These are phyloP conservation scores for Panzeria rudis DNA, from an alignment of 2,888 invertebrate species.

Conservation along the genomic window DNA sequence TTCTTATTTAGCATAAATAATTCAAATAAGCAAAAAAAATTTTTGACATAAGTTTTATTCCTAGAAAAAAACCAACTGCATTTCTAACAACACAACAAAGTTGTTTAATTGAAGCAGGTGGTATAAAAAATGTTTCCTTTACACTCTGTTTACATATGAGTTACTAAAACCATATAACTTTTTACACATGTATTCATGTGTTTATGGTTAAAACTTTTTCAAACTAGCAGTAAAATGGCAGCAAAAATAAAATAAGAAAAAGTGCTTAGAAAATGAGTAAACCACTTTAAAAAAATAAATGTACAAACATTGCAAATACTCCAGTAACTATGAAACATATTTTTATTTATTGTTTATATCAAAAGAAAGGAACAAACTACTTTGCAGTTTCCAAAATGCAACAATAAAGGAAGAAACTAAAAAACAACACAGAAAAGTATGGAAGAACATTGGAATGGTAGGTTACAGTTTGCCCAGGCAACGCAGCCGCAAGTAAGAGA, in stretches of 20 bases:
- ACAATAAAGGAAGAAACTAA: not conserved
- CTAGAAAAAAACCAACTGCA: not conserved
- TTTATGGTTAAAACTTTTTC: constrained; percentile 28
- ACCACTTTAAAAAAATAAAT: not conserved
- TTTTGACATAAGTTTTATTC: not conserved
- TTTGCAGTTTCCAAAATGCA: not conserved
- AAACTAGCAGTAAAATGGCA: constrained; percentile 9
- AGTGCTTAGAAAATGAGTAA: constrained; percentile 11
- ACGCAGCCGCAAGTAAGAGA: constrained; percentile 9
- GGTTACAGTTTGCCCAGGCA: constrained; percentile 5
- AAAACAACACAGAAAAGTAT: not conserved
- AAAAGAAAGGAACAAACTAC: constrained; percentile 31
- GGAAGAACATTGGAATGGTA: constrained; percentile 12
- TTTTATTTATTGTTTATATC: constrained; percentile 59
- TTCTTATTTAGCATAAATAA: not conserved
- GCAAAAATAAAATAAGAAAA: not conserved
- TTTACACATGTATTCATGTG: constrained; percentile 14
- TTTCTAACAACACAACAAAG: not conserved
- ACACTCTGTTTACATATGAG: constrained; percentile 15
- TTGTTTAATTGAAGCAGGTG: constrained; percentile 19
- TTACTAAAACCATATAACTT: constrained; percentile 16
- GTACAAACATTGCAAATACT: constrained; percentile 10
- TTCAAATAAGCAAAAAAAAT: not conserved
- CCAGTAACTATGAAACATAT: constrained; percentile 63
- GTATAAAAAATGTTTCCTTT: constrained; percentile 5